Conservation (phyloP, 2,888 invertebrate genomes). For the Nephrocerus scutellatus region DNA sequence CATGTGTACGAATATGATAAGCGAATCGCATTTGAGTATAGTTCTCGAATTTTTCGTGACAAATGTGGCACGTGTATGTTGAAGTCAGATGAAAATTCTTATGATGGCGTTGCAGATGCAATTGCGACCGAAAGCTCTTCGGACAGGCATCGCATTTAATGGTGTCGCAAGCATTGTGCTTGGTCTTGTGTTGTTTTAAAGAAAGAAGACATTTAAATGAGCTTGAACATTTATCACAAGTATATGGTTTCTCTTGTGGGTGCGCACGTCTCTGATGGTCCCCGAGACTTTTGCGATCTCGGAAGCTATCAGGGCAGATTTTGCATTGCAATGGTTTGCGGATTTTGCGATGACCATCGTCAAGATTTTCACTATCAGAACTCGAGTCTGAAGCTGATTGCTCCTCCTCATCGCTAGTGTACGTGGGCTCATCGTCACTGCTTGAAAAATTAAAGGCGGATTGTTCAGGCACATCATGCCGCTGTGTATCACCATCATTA, state of each 20-base stretch:
- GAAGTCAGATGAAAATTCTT: conserved; percentile 28
- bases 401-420: conserved; percentile 18
- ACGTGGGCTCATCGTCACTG: conserved; percentile 21
- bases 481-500: too few species aligned
- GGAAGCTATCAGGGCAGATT: conserved; percentile 20
- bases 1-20: conserved; percentile 29
- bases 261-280: conserved; percentile 21
- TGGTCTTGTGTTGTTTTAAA: conserved; percentile 24
- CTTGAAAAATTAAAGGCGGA: conserved; percentile 2
- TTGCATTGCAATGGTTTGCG: conserved; percentile 20
- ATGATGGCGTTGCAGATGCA: conserved; percentile 26
- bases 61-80: conserved; percentile 28
- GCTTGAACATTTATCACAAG: conserved; percentile 24
- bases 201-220: conserved; percentile 24
- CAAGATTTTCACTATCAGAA: too few species aligned
- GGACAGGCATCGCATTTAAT: conserved; percentile 26
- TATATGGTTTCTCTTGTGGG: conserved; percentile 24
- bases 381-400: too few species aligned
- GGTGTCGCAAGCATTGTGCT: conserved; percentile 24
- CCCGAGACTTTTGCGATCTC: conserved; percentile 21
- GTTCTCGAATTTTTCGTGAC: conserved; percentile 27
- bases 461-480: too few species aligned
- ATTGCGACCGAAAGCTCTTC: conserved; percentile 26
- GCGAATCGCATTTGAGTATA: conserved; percentile 28
- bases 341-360: neutral